Evolutionary conservation across 2,888 invertebrate genomes (phyloP), one percentile per base, ranked within the genome.

Genomic region (Pyrochroa serraticornis): DNA sequence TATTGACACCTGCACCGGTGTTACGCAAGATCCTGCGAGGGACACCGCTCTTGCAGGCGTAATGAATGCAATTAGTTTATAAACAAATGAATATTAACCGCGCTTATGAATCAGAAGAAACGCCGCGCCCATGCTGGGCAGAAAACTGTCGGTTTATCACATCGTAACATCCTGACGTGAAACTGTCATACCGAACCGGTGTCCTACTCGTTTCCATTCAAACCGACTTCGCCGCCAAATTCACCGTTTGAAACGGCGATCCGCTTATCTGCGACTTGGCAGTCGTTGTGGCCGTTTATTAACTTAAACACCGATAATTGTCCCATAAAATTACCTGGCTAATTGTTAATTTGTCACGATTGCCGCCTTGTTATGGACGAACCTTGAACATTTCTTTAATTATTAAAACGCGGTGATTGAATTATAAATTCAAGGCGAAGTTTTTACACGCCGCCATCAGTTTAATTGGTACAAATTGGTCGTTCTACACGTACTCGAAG

Each of bases 241-340:
- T 22, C 5, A 22, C 22, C 22, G 5, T 22, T 22, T 22, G 22
- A 22, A 22, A 22, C 22, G n/a, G n/a, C 22, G 5, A 22, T 22
- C 3, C 3, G 22, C 5, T 22, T 22, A 22, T 22, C 22, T 5
- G 22, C 22, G 22, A 2, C 42, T 7, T n/a, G 9, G 22, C 10
- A 31, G 32, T 42, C 10, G 30, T n/a, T n/a, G n/a, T 53, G 53
- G 30, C 30, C 46, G 46, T 53, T 53, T 45, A 46, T 53, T 53
- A 46, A 46, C 45, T 53, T 46, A 52, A 46, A 46, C 45, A 53
- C 39, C 41, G 53, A 53, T 46, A 33, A 53, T 46, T 53, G 46
- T 53, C 39, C 46, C 39, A 53, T 53, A 53, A 53, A 53, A 32
- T 46, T 13, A 14, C 22, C 22, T 34, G 39, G 32, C 44, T 50